A percentile compares a stretch with the other conserved stretches of the same genome.
Evolutionary conservation across 35 echinoderm and acorn worm species (phyloP).

Genomic region (Apostichopus parvimensis): DNA sequence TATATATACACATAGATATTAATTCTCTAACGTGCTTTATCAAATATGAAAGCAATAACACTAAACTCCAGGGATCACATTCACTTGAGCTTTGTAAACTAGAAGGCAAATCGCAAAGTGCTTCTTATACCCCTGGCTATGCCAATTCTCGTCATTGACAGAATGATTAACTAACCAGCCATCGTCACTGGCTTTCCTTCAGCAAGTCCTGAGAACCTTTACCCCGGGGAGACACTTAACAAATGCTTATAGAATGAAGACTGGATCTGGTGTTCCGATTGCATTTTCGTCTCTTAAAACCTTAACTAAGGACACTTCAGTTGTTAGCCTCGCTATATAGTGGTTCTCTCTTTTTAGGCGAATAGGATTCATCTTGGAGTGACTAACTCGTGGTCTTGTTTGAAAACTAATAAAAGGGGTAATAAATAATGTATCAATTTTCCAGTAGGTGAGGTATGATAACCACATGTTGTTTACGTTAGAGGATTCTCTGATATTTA

Average conservation of each 20-base stretch:
- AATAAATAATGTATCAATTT: conserved; percentile 11
- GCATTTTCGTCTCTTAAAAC: conserved; percentile 9
- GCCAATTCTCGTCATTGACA: neutral
- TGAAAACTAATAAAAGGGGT: neutral
- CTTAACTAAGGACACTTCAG: conserved; percentile 13
- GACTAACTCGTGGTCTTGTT: neutral
- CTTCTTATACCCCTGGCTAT: conserved; percentile 11
- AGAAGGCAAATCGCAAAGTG: neutral
- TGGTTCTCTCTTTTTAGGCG: neutral
- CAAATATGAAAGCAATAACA: conserved; percentile 10
- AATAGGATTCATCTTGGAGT: neutral
- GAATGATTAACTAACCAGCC: conserved; percentile 11
- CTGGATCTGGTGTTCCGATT: neutral
- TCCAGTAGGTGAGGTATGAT: neutral
- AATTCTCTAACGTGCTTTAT: neutral
- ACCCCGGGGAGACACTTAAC: conserved; percentile 15
- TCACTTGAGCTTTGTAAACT: conserved; percentile 17
- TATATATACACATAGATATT: neutral
- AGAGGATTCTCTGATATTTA: neutral
- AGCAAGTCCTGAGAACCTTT: neutral
- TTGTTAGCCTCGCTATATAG: neutral
- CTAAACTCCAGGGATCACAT: neutral
- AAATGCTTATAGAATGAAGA: conserved; percentile 23
- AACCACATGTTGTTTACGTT: conserved; percentile 14
- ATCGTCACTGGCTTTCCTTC: neutral